Evolutionary conservation across 2,888 invertebrate genomes (phyloP).

Genomic region (Holacanthella duospinosa): DNA sequence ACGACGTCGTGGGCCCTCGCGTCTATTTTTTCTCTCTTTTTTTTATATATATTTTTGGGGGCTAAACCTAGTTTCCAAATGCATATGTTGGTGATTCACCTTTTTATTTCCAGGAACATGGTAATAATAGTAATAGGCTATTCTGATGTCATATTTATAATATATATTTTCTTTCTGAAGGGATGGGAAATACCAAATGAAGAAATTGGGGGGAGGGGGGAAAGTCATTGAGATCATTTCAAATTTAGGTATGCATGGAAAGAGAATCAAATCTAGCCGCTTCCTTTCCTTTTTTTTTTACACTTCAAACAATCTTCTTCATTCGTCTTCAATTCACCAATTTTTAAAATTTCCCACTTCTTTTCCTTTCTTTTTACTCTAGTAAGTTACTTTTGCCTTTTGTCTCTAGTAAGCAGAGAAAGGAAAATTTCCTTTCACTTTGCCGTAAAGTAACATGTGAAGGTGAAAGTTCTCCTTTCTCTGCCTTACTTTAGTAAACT

Average conservation of each 20-base stretch:
- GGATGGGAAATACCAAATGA: not conserved
- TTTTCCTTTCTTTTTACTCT: too few species aligned
- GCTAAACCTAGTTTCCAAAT: too few species aligned
- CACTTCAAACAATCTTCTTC: not conserved
- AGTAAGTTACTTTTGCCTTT: too few species aligned
- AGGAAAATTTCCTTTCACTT: too few species aligned
- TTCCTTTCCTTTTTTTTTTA: too few species aligned
- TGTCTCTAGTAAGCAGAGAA: too few species aligned
- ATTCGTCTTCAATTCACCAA: not conserved
- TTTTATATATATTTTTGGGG: too few species aligned
- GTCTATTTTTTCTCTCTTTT: too few species aligned
- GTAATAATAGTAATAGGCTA: constrained; percentile 1
- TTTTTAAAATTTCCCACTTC: not conserved
- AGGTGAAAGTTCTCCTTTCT: too few species aligned
- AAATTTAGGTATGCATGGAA: not conserved
- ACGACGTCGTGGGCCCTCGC: not conserved
- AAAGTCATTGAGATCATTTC: not conserved
- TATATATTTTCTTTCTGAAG: not conserved
- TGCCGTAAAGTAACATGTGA: too few species aligned
- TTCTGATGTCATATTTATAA: not conserved
- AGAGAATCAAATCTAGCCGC: too few species aligned
- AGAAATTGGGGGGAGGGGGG: not conserved
- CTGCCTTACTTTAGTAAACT: too few species aligned
- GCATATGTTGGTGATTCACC: constrained; percentile 3
- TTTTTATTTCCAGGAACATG: not conserved